Evolutionary conservation across 1,140 invertebrate genomes (phyloP).

Genomic region (Battus philenor): DNA sequence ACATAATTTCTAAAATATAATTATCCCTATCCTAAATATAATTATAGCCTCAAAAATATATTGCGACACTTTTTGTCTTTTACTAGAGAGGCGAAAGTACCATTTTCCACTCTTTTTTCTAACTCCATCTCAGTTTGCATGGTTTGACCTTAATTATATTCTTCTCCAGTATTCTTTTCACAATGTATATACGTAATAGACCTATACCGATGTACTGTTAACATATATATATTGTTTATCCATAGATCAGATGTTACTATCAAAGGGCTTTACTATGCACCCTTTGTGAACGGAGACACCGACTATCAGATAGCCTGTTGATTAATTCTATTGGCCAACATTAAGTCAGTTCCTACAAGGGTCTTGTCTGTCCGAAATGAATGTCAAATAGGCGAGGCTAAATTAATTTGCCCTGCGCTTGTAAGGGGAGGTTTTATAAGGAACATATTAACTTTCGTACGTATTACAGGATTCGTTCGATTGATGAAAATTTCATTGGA

Average conservation of each 20-base stretch:
- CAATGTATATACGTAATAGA: too few relatives aligned
- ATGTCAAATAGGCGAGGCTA: constrained; percentile 30
- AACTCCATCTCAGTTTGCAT: too few relatives aligned
- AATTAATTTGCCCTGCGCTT: constrained; percentile 30
- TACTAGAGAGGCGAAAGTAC: too few relatives aligned
- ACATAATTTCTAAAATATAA: too few relatives aligned
- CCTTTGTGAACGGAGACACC: constrained; percentile 19
- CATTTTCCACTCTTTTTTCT: too few relatives aligned
- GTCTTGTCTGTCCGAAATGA: constrained; percentile 24
- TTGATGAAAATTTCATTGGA: neutral
- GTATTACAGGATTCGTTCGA: constrained; percentile 1
- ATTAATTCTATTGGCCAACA: constrained; percentile 29
- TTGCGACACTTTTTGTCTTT: too few relatives aligned
- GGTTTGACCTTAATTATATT: too few relatives aligned
- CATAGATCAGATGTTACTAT: constrained; percentile 4
- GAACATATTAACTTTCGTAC: constrained; percentile 13
- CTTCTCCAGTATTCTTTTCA: too few relatives aligned
- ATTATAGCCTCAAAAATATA: too few relatives aligned
- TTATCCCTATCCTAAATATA: too few relatives aligned
- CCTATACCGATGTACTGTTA: too few relatives aligned
- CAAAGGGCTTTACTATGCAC: constrained; percentile 15
- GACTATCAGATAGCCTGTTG: constrained; percentile 23
- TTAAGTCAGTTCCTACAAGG: constrained; percentile 27
- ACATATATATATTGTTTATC: too few relatives aligned
- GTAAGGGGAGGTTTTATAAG: constrained; percentile 25